Base-by-base conservation (phyloP, 2,888 invertebrate genomes). In the Alloplasta piceator region DNA sequence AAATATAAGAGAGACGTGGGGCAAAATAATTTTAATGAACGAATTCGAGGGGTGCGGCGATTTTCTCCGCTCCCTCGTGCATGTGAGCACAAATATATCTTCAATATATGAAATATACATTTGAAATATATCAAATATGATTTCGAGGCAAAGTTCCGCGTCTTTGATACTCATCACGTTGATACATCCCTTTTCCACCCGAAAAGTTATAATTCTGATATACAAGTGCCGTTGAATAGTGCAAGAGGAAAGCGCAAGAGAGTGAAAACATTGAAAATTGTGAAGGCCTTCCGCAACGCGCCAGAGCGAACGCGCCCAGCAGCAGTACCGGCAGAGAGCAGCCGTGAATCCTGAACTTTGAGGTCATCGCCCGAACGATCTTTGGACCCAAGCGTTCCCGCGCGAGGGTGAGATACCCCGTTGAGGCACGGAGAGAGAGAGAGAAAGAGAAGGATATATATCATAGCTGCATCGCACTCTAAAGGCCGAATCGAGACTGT, bases 351-450 rank as follows among this genome's bases (percentile, higher is more conserved):
- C 83, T 82, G 84, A 84, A 83, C 80, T 80, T 86, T 87, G 90
- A 85, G 90, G 90, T 90, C 90, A 90, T 90, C 89, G 90, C 84
- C 89, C 90, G 90, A 88, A 89, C 90, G 90, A 90, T 90, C 90
- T 90, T 90, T 89, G 89, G 90, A 87, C 90, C 87, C 88, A 85
- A 86, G 84, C 86, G 87, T 88, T 86, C 86, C 85, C 85, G 86
- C 84, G 84, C 83, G 85, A 88, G 89, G 89, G 89, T 87, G 88
- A 88, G 84, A 84, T 83, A 84, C 84, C 85, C 86, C 61, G 63
- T 72, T 68, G 73, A 68, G 60, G 63, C 48, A 10, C 58, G n/a
- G n/a, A 50, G 41, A 60, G 41, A 72, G 26, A 26, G 63, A 55
- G 48, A 48, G 38, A 46, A 58, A 39, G 64, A 14, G 7, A 72